These are phyloP conservation scores for Brachionus manjavacas DNA, from an alignment of 1,140 invertebrate species.

Conservation along the genomic window DNA sequence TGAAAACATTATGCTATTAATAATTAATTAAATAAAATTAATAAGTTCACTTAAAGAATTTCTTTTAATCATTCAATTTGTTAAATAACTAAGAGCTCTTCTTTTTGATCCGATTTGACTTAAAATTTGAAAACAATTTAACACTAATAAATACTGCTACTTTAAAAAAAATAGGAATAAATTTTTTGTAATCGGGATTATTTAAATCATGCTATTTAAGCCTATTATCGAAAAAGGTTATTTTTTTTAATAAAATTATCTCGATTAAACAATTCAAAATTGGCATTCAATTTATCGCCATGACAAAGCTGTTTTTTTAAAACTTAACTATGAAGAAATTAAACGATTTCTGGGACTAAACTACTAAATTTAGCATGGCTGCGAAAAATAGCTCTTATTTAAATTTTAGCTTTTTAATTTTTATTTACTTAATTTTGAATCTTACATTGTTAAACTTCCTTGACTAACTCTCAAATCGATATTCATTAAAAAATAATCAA, in stretches of 20 bases:
- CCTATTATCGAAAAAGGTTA: not conserved
- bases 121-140: not conserved
- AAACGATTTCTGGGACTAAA: not conserved
- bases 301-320: not conserved
- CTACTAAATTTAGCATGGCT: not conserved
- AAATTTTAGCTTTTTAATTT: not conserved
- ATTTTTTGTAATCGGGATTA: not conserved
- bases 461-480: not conserved
- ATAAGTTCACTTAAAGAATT: not conserved
- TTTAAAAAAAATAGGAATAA: not conserved
- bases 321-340: not conserved
- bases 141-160: not conserved
- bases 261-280: not conserved
- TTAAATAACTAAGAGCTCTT: not conserved
- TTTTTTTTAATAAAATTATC: not conserved
- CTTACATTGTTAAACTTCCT: not conserved
- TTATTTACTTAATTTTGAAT: not conserved
- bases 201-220: not conserved
- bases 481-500: not conserved
- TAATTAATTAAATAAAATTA: not conserved
- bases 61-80: not conserved
- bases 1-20: not conserved
- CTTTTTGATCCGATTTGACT: not conserved
- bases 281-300: not conserved
- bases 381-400: not conserved